A percentile compares a stretch with the other conserved stretches of the same genome.
Evolutionary conservation across 2,888 invertebrate genomes (phyloP).

Genomic region (Lysandra bellargus): DNA sequence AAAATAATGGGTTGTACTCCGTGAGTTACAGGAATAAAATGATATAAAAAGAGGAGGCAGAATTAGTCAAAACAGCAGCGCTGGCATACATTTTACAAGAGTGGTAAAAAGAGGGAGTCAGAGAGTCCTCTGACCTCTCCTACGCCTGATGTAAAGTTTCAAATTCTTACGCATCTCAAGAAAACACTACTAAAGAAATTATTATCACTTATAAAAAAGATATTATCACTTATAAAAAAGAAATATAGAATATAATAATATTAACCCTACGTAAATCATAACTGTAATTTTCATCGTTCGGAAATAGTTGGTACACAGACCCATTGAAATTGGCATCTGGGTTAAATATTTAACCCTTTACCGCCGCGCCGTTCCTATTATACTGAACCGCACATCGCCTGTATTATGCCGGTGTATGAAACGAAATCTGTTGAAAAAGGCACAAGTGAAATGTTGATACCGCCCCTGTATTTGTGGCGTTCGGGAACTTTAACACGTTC

Average conservation of each 20-base stretch:
- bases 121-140: no score
- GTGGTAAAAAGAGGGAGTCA: no score
- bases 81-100: no score
- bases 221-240: no score
- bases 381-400: neutral
- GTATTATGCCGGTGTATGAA: neutral
- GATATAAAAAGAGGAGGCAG: no score
- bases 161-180: no score
- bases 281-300: neutral
- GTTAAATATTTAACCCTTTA: neutral
- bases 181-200: no score
- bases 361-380: neutral
- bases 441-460: neutral
- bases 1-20: no score
- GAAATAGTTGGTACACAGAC: neutral
- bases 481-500: neutral
- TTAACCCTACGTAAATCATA: neutral
- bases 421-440: slow-evolving; percentile 15
- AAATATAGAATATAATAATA: neutral
- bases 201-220: no score
- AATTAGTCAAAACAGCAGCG: no score
- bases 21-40: no score
- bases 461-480: slow-evolving; percentile 4
- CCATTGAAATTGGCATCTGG: neutral
- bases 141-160: no score